Base-by-base conservation (phyloP, 2,888 invertebrate species). In the Plusia festucae region DNA sequence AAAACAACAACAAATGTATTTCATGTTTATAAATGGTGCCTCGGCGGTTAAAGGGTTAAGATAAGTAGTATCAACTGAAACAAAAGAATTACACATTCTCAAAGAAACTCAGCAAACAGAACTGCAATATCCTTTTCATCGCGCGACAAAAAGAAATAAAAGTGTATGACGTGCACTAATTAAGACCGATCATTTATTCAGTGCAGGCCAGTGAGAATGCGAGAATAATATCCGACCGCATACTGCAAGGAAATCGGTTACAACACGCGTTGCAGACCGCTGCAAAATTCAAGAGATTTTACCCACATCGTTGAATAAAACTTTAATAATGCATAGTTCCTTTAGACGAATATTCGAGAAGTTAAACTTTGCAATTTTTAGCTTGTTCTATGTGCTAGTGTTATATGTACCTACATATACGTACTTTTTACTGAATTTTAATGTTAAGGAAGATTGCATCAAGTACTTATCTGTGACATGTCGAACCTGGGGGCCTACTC, bases 161-260 rank as follows among this genome's bases (percentile, higher is more conserved):
- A 78, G 54, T 58, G 32, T n/a, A 24, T 49, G 52, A 70, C 65
- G 76, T 73, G 70, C 65, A 79, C 71, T 81, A 82, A 85, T 84
- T 83, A 82, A 71, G 73, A 40, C 54, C 46, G 60, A 74, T 85
- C 70, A 81, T 78, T 86, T 86, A 86, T 86, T 84, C 84, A 84
- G 70, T 60, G 60, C 65, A 67, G 78, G 73, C 72, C 55, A 56
- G 60, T 55, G 52, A 60, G 64, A 68, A 66, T 46, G 69, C 52
- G 67, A 49, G 68, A 76, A 71, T 69, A 81, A 82, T 82, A 80
- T 82, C 83, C 82, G 80, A 62, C 75, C 65, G 60, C 65, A 73
- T 55, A 60, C 65, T 60, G 44, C 60, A 76, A 69, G 72, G 63
- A 72, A 72, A 79, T 79, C 76, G 60, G 65, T 18, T 65, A 34